Percentiles rank a stretch among this genome's conserved stretches.
Conservation (phyloP, 2,888 invertebrate genomes). For the Drosophila colorata region DNA sequence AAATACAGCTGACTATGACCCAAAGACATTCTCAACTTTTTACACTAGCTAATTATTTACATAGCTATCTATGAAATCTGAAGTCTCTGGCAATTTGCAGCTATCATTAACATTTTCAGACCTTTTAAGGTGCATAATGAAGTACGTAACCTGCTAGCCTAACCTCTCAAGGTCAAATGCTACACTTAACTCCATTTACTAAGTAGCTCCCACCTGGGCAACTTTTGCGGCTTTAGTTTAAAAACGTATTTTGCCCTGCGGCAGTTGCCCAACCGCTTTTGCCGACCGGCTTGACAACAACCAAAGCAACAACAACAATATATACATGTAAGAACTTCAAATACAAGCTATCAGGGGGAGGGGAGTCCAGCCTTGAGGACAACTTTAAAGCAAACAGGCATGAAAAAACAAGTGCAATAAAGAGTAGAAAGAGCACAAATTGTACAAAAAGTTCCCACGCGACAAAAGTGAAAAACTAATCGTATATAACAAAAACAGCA, state of each 20-base stretch:
- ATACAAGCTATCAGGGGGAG: constrained; percentile 1
- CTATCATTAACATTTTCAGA: constrained; percentile 7
- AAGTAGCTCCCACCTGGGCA: constrained; percentile 21
- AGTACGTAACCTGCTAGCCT: constrained; percentile 6
- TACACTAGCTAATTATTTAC: not conserved
- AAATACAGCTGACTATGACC: no score
- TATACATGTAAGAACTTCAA: constrained; percentile 1
- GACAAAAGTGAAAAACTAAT: constrained; percentile 49
- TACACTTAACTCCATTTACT: constrained; percentile 33
- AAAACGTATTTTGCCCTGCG: constrained; percentile 27
- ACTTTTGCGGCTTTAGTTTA: constrained; percentile 22
- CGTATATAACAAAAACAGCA: constrained; percentile 10
- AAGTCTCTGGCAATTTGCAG: not conserved
- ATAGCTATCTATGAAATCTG: not conserved
- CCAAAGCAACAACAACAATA: not conserved
- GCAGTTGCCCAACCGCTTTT: constrained; percentile 50
- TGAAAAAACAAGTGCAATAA: constrained; percentile 47
- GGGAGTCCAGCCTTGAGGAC: constrained; percentile 48
- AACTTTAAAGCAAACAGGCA: constrained; percentile 37
- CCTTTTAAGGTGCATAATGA: constrained; percentile 9
- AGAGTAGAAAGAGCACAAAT: constrained; percentile 27
- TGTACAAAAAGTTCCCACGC: constrained; percentile 55
- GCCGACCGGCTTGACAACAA: constrained; percentile 23
- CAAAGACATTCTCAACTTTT: no score
- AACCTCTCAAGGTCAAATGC: constrained; percentile 50